Percentiles rank a stretch among this genome's conserved stretches.
phyloP scores from a whole-genome alignment of 2,797 vertebrate genomes.

The Phalloptychus januarius region DNA sequence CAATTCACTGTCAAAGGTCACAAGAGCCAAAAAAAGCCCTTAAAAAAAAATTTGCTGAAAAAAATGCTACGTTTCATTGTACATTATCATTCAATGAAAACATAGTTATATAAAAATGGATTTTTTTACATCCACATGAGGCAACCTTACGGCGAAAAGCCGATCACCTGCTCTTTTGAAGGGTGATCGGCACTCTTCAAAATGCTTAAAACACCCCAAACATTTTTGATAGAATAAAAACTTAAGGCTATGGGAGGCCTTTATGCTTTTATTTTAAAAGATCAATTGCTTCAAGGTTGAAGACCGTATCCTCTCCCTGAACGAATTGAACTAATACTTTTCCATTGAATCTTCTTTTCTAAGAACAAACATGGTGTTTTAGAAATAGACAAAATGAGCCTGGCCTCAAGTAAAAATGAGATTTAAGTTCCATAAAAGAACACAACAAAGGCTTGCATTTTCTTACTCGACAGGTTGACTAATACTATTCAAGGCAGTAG shows the following conservation, averaged over 20 bases:
- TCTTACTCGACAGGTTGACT: not conserved
- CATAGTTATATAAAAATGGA: not conserved
- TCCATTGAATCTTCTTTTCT: not conserved
- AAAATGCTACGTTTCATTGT: conserved; percentile 17
- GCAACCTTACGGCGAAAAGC: not conserved
- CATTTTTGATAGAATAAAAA: not conserved
- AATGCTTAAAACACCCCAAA: not conserved
- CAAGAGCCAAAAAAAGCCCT: too few relatives aligned
- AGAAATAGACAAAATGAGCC: not conserved
- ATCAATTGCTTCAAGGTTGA: not conserved
- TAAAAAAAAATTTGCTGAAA: conserved; percentile 1
- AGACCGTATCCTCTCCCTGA: conserved; percentile 4
- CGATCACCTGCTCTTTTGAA: conserved; percentile 17
- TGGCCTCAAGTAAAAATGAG: not conserved
- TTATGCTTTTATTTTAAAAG: conserved; percentile 1
- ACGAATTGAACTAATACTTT: not conserved
- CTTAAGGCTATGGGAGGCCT: not conserved
- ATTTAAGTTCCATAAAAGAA: not conserved
- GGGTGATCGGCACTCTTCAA: not conserved
- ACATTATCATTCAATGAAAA: not conserved
- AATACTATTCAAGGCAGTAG: not conserved
- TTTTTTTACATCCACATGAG: not conserved
- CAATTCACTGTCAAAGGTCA: too few relatives aligned
- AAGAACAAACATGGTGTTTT: not conserved
- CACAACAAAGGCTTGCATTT: not conserved